Percentiles rank a stretch among this genome's conserved stretches.
Evolutionary conservation across 2,797 vertebrate species (phyloP).

Genomic region (Pagetopsis macropterus): DNA sequence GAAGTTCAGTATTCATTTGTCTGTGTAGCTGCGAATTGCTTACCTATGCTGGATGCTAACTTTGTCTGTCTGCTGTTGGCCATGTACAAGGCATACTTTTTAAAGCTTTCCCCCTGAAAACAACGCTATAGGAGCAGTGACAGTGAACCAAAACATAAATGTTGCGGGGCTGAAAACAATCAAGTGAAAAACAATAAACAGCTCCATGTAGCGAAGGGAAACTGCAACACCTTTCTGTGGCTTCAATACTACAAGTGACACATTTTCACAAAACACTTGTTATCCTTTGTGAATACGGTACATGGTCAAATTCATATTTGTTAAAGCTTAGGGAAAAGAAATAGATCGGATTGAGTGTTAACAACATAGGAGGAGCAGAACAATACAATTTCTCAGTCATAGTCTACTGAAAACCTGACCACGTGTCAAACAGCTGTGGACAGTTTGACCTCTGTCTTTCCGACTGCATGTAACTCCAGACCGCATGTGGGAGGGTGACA

Average conservation of each 20-base stretch:
- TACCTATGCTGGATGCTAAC: too few species aligned
- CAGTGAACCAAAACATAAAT: neutral
- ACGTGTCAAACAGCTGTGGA: slow-evolving; percentile 51
- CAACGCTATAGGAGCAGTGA: neutral
- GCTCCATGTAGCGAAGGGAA: neutral
- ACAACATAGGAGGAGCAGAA: neutral
- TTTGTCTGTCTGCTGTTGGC: too few species aligned
- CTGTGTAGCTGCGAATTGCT: too few species aligned
- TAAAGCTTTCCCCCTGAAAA: neutral
- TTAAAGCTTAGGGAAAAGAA: neutral
- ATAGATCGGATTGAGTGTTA: neutral
- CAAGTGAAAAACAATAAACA: neutral
- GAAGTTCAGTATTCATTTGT: too few species aligned
- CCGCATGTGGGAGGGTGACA: slow-evolving; percentile 18
- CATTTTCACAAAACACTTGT: neutral
- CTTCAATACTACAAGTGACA: neutral
- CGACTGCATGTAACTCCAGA: slow-evolving; percentile 43
- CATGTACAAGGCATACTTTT: neutral
- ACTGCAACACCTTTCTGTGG: neutral
- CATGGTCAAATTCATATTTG: neutral
- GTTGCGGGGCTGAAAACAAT: neutral
- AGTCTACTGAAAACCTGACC: neutral
- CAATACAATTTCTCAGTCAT: neutral
- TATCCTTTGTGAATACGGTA: neutral
- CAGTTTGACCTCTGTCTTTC: slow-evolving; percentile 27